Conservation (phyloP, 53 echinoderm and acorn worm species). For the Antedon mediterranea region DNA sequence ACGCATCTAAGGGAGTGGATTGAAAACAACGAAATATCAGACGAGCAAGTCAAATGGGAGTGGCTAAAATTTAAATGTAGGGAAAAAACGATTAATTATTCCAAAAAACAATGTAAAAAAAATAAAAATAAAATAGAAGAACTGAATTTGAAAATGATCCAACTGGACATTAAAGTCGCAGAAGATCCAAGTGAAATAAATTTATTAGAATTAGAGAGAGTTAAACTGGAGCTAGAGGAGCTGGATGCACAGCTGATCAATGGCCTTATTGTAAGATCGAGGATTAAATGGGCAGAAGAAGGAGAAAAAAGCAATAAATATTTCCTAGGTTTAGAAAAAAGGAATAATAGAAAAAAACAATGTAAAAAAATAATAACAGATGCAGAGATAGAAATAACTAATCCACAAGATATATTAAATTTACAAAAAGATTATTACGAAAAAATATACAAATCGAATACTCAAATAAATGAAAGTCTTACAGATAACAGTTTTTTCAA, state of each 20-base stretch:
- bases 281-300: neutral
- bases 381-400: neutral
- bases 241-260: neutral
- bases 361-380: neutral
- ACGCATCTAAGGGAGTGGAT: neutral
- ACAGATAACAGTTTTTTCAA: neutral
- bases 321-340: neutral
- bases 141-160: neutral
- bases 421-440: neutral
- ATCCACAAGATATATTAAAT: neutral
- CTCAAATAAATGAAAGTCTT: neutral
- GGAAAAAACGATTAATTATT: neutral
- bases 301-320: neutral
- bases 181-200: neutral
- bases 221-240: neutral
- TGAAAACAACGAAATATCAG: neutral
- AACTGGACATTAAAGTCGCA: neutral
- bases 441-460: neutral
- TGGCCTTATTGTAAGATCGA: neutral
- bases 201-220: neutral
- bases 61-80: neutral
- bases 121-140: neutral
- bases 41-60: neutral
- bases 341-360: neutral
- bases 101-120: neutral